These are phyloP conservation scores for Eilema depressum DNA, from an alignment of 2,888 invertebrate genomes.

Conservation along the genomic window DNA sequence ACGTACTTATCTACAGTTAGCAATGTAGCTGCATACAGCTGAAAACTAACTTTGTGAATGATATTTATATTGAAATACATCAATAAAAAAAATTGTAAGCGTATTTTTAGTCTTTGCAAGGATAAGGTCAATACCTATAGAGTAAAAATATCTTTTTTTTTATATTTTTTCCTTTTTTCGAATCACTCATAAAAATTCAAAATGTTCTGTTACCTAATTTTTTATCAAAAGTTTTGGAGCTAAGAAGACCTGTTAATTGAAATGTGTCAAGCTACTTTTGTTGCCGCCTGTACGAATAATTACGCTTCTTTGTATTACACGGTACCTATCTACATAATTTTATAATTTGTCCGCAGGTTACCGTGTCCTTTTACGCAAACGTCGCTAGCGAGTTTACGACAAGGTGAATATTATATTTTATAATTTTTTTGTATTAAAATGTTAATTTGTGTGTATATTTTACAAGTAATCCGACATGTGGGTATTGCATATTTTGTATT, in stretches of 20 bases:
- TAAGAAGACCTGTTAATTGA: neutral
- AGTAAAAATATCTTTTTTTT: too few relatives aligned
- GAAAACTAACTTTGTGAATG: neutral
- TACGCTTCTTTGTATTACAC: slow-evolving; percentile 50
- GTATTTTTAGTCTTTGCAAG: neutral
- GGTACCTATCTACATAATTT: slow-evolving; percentile 32
- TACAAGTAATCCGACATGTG: slow-evolving; percentile 33
- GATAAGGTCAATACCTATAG: too few relatives aligned
- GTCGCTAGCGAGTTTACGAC: slow-evolving; percentile 92
- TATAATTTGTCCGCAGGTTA: slow-evolving; percentile 88
- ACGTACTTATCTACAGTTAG: slow-evolving; percentile 20
- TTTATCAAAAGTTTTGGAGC: neutral
- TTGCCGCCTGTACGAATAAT: slow-evolving; percentile 38
- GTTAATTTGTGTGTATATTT: slow-evolving; percentile 35
- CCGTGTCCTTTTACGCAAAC: slow-evolving; percentile 93
- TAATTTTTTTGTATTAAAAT: slow-evolving; percentile 29
- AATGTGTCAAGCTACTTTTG: slow-evolving; percentile 1
- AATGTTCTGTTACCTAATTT: too few relatives aligned
- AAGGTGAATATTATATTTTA: slow-evolving; percentile 86
- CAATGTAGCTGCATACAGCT: too few relatives aligned
- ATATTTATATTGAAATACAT: neutral
- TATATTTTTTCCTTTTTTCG: neutral
- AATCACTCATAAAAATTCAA: neutral
- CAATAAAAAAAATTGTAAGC: neutral
- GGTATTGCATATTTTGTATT: slow-evolving; percentile 21